Evolutionary conservation across 2,888 invertebrate genomes (phyloP), one percentile per base, ranked within the genome.

Genomic region (Plebejus anna): DNA sequence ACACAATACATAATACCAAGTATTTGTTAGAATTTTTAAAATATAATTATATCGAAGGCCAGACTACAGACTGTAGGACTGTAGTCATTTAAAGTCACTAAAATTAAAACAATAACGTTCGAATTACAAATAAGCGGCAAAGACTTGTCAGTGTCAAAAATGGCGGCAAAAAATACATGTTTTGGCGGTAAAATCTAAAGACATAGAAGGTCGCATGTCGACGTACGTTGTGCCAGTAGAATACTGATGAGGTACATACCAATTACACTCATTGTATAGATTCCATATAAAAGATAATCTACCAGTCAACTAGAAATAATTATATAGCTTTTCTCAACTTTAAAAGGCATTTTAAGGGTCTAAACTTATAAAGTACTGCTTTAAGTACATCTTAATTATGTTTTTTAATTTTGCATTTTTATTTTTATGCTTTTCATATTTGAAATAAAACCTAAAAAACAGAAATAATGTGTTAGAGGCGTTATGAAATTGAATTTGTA

Each of bases 131-230:
- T 2, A 32, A 32, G 32, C 32, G 32, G 32, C 32, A 1, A 32
- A 32, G 61, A 61, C 61, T 55, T 55, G 66, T 36, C 66, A 66
- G 13, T 6, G 66, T 66, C 32, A 66, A 66, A 66, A 66, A 66
- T 32, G 66, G 66, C 66, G 66, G 66, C 32, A 66, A 66, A 66
- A 66, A 66, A 61, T 5, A 5, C 22, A 61, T 66, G 66, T 16
- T 66, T 36, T 13, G 32, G 66, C 66, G 32, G 66, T 32, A 66
- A 32, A 66, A 36, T 66, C 13, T 13, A 66, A 66, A 32, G 32
- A 66, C 61, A 61, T 28, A 28, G 66, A 66, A 66, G 66, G 66
- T 66, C 66, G 32, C 66, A 36, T 66, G 36, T 66, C 36, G 66
- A 66, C 32, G 66, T 36, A 16, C 13, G 32, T 66, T 66, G 66